Evolutionary conservation across 2,888 invertebrate genomes (phyloP), one percentile per base, ranked within the genome.

Genomic region (Deilephila elpenor): DNA sequence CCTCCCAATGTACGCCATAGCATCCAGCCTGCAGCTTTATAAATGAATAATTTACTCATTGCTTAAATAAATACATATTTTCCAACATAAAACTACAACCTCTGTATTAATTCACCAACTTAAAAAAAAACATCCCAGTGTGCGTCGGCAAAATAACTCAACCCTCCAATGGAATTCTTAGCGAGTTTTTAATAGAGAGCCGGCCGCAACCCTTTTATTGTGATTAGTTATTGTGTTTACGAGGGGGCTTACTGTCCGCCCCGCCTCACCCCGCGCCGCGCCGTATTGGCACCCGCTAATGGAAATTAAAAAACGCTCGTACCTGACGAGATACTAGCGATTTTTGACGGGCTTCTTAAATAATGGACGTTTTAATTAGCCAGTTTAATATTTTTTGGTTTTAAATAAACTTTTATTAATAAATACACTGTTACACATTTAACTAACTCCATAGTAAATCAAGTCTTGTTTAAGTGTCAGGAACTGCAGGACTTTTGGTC

Each of bases 191-290:
- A 94, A 93, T 92, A 93, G 91, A 91, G 86, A 86, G 80, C 77
- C 86, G 81, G 85, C 91, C 88, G 86, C 93, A 94, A 94, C 94
- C 94, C 94, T 94, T 93, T 93, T 92, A 92, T 92, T 91, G 87
- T 91, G 92, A 94, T 94, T 93, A 93, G 92, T 93, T 93, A 93
- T 93, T 93, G 91, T 92, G 90, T 93, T 92, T 92, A 85, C 80
- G 78, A 80, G 84, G 88, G 89, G 83, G 62, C 73, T 60, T 76
- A 79, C 77, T 79, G 78, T 75, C 80, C 76, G 76, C 75, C 74
- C 64, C 60, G 74, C 74, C 74, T 67, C 70, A 59, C 70, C 44
- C 74, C 74, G 70, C 71, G 61, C 70, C 32, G 32, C 71, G 67
- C n/a, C 19, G 74, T 72, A 74, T 74, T 75, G 72, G 74, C 74